Conservation (phyloP, 2,113 vertebrate genomes). For the Phycodurus eques region DNA sequence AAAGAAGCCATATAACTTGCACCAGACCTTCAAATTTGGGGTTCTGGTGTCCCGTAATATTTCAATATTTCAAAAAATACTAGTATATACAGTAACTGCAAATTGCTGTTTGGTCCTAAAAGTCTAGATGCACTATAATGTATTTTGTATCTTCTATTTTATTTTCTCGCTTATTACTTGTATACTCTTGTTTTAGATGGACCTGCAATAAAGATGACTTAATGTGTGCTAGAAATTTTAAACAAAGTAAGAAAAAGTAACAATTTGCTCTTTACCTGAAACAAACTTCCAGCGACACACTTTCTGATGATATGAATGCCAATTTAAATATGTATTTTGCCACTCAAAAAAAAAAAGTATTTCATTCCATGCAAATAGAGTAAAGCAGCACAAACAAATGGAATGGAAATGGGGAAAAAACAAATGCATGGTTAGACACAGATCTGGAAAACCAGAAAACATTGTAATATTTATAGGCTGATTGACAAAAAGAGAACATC, state of each 20-base stretch:
- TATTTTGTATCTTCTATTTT: background rate
- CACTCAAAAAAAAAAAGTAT: background rate
- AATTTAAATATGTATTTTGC: background rate
- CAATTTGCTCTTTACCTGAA: background rate
- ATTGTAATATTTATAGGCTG: slow-evolving; percentile 4
- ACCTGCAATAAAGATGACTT: too few relatives aligned
- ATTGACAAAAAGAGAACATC: slow-evolving; percentile 36
- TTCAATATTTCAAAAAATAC: background rate
- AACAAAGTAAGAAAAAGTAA: background rate
- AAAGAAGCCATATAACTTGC: background rate
- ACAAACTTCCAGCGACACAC: background rate
- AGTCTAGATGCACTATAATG: background rate
- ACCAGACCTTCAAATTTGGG: background rate
- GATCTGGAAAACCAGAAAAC: slow-evolving; percentile 12
- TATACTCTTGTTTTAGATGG: too few relatives aligned
- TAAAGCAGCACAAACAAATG: background rate
- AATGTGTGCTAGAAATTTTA: background rate
- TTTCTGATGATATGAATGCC: background rate
- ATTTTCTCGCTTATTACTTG: too few relatives aligned
- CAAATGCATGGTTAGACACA: slow-evolving; percentile 13
- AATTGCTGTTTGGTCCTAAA: background rate
- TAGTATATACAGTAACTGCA: background rate
- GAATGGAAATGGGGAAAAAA: background rate
- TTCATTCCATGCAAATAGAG: background rate
- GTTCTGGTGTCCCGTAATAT: background rate